These are phyloP conservation scores for Cataglyphis hispanica DNA, from an alignment of 1,140 invertebrate genomes.

Conservation along the genomic window DNA sequence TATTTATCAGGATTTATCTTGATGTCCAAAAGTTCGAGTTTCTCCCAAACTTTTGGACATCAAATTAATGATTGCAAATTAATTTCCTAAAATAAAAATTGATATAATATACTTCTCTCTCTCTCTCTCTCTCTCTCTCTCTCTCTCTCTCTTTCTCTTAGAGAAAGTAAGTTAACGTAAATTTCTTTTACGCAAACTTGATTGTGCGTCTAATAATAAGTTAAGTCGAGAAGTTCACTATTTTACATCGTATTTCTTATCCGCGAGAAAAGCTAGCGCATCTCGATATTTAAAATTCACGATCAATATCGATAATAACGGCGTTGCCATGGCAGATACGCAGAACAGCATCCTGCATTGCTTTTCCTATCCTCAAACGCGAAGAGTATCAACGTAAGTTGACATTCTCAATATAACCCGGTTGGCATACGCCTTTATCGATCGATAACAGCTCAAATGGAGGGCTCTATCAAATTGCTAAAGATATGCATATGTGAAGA, in stretches of 20 bases:
- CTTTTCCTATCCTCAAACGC: constrained; percentile 38
- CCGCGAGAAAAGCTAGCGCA: not conserved
- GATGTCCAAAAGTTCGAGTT: too few relatives aligned
- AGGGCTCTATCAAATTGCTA: constrained; percentile 34
- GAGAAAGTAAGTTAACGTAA: too few relatives aligned
- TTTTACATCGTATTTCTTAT: constrained; percentile 20
- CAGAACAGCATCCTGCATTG: constrained; percentile 23
- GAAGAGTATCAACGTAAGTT: constrained; percentile 35
- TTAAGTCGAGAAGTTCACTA: not conserved
- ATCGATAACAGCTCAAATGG: constrained; percentile 60
- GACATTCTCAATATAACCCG: constrained; percentile 46
- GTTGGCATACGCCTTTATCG: constrained; percentile 57
- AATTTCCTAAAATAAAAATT: not conserved
- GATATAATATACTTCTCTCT: too few relatives aligned
- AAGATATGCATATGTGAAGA: constrained; percentile 23
- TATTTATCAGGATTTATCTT: not conserved
- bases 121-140: too few relatives aligned
- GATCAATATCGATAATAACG: constrained; percentile 48
- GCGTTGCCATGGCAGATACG: constrained; percentile 19
- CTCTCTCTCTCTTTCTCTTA: too few relatives aligned
- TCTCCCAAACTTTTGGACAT: not conserved
- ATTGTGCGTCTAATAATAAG: not conserved
- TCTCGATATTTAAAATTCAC: constrained; percentile 47
- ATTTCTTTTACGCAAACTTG: not conserved
- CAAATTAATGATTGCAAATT: not conserved